Percentiles rank a stretch among this genome's conserved stretches.
Evolutionary conservation across 2,113 vertebrate genomes (phyloP).

Genomic region (Silurus asotus): DNA sequence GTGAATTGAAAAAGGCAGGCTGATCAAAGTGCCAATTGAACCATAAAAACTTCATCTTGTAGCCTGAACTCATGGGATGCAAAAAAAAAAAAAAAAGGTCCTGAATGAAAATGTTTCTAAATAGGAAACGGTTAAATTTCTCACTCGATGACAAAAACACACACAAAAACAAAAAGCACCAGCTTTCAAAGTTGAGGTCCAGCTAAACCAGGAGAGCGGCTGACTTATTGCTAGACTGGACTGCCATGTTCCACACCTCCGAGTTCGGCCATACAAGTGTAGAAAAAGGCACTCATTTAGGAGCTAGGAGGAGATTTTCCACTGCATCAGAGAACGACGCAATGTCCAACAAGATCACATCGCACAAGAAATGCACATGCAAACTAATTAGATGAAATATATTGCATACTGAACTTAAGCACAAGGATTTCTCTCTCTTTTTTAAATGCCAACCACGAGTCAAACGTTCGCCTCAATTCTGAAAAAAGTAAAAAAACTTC

Average conservation of each 20-base stretch:
- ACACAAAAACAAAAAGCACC: neutral
- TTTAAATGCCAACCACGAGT: neutral
- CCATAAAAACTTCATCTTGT: neutral
- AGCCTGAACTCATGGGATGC: neutral
- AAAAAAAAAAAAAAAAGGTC: neutral
- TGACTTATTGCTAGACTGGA: conserved; percentile 41
- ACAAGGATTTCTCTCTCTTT: neutral
- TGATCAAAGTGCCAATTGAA: neutral
- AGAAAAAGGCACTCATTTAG: conserved; percentile 50
- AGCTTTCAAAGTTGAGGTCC: neutral
- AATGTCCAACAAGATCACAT: neutral
- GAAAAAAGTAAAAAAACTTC: neutral
- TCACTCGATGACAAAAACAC: neutral
- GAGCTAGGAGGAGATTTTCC: conserved; percentile 31
- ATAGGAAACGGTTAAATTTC: neutral
- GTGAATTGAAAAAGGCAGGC: neutral
- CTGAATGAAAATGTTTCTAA: neutral
- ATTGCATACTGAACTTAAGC: neutral
- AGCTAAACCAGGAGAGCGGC: conserved; percentile 21
- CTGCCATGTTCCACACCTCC: neutral
- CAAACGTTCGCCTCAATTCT: neutral
- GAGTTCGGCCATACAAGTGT: conserved; percentile 17
- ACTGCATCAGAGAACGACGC: conserved; percentile 36
- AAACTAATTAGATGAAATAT: neutral
- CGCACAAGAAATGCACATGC: neutral